phyloP scores from a whole-genome alignment of 2,113 vertebrate genomes.

The Felis chaus region DNA sequence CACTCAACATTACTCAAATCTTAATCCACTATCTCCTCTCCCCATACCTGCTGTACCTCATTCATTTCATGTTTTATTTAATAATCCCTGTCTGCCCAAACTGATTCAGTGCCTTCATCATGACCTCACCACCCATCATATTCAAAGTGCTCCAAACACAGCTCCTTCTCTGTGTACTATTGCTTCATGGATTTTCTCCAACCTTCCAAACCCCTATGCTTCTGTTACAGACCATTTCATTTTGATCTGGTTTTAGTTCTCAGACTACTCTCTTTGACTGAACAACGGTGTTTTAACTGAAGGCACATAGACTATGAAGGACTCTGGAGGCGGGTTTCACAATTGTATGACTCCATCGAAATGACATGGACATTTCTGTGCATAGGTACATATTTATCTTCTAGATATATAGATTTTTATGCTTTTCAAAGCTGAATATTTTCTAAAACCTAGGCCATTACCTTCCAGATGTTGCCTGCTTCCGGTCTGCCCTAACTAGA shows the following conservation, averaged over 20 bases:
- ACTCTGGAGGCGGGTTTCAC: neutral
- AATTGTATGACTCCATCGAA: neutral
- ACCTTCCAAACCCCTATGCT: neutral
- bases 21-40: neutral
- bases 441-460: neutral
- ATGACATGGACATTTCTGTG: neutral
- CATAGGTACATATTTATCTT: neutral
- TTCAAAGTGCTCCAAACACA: neutral
- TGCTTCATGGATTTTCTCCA: neutral
- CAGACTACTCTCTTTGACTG: neutral
- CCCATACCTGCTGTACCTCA: neutral
- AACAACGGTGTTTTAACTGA: neutral
- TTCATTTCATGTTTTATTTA: constrained; percentile 7
- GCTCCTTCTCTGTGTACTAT: neutral
- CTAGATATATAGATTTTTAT: neutral
- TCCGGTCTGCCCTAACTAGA: neutral
- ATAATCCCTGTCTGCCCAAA: neutral
- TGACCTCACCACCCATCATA: neutral
- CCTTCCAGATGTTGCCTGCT: neutral
- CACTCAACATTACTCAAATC: neutral
- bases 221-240: neutral
- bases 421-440: neutral
- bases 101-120: neutral
- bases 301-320: neutral
- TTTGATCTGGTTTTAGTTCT: neutral